phyloP scores from a whole-genome alignment of 2,888 invertebrate genomes.

The Conchocele bisecta region DNA sequence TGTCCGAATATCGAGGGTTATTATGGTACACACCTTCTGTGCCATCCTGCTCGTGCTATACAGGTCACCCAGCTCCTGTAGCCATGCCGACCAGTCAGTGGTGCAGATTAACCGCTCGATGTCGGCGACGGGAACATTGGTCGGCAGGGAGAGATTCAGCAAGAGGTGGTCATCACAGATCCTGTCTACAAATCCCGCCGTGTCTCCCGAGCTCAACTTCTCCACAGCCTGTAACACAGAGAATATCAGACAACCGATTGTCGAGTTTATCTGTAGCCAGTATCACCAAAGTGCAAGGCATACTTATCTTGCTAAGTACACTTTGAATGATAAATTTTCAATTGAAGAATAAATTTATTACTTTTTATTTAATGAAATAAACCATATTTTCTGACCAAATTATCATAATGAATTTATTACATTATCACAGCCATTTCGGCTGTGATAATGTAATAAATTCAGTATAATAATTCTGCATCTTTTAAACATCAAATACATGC shows the following conservation, averaged over 20 bases:
- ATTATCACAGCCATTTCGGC: no score
- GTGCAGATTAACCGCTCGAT: constrained; percentile 62
- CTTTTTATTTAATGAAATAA: no score
- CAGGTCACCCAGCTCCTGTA: constrained; percentile 28
- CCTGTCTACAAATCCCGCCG: constrained; percentile 30
- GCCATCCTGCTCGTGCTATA: constrained; percentile 32
- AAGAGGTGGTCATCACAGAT: constrained; percentile 58
- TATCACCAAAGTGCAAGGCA: not conserved
- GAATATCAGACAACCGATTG: not conserved
- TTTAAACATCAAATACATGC: no score
- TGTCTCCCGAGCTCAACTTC: not conserved
- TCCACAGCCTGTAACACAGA: not conserved
- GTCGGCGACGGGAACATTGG: constrained; percentile 54
- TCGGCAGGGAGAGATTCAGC: constrained; percentile 52
- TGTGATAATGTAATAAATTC: no score
- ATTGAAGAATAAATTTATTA: no score
- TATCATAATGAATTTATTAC: no score
- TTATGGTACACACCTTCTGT: constrained; percentile 53
- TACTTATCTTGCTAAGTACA: no score
- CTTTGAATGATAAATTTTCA: no score
- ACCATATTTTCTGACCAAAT: no score
- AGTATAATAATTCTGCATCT: no score
- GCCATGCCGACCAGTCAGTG: constrained; percentile 57
- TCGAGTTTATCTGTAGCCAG: not conserved
- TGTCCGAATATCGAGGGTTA: no score